phyloP scores from a whole-genome alignment of 2,113 vertebrate genomes.

The Spea bombifrons region DNA sequence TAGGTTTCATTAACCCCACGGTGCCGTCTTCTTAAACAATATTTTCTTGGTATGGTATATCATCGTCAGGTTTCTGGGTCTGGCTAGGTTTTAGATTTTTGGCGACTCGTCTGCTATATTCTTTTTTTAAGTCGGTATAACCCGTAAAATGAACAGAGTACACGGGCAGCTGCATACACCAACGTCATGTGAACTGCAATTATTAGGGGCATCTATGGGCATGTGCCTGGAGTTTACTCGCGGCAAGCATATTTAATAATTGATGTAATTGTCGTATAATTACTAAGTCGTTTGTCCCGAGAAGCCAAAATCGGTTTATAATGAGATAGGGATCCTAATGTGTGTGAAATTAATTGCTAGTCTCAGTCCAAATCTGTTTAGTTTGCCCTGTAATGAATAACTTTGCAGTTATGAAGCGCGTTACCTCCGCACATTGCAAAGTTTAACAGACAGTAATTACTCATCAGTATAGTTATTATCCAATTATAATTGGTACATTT shows the following conservation, averaged over 20 bases:
- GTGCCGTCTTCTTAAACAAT: no score
- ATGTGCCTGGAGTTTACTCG: no score
- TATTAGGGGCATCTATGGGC: no score
- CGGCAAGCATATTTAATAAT: neutral
- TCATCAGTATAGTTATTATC: conserved; percentile 35
- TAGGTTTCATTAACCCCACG: no score
- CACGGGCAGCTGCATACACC: no score
- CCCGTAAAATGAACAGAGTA: no score
- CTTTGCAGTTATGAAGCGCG: conserved; percentile 26
- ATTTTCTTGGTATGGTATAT: no score
- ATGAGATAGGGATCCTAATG: conserved; percentile 19
- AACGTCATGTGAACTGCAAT: no score
- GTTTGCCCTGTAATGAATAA: conserved; percentile 24
- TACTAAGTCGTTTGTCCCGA: neutral
- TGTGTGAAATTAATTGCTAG: conserved; percentile 27
- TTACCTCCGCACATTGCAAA: neutral
- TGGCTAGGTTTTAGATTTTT: no score
- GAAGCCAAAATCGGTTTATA: conserved; percentile 4
- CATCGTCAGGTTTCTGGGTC: no score
- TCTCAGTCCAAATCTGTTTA: conserved; percentile 7
- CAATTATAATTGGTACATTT: conserved; percentile 35
- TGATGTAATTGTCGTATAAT: neutral
- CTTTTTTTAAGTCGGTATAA: no score
- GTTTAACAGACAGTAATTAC: conserved; percentile 39
- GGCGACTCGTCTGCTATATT: no score